Evolutionary conservation across 2,797 vertebrate species (phyloP).

Genomic region (Eptatretus atami): DNA sequence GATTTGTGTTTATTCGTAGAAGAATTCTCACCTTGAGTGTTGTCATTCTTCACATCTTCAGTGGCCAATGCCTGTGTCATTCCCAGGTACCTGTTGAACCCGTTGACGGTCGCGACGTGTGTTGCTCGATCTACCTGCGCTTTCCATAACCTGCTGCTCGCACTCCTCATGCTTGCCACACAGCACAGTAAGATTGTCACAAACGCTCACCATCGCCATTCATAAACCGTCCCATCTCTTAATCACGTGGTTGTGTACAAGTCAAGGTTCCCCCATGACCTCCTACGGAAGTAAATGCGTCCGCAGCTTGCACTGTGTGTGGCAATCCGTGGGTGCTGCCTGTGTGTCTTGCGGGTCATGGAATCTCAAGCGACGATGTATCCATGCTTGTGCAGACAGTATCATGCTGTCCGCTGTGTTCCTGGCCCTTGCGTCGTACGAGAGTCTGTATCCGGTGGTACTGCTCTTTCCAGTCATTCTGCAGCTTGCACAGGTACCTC

Average conservation of each 20-base stretch:
- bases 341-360: too few relatives aligned
- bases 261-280: too few relatives aligned
- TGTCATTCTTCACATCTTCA: neutral
- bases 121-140: constrained; percentile 81
- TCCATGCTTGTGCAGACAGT: constrained; percentile 26
- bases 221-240: too few relatives aligned
- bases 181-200: constrained; percentile 32
- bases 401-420: constrained; percentile 63
- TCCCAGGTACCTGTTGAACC: constrained; percentile 67
- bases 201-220: too few relatives aligned
- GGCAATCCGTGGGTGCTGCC: too few relatives aligned
- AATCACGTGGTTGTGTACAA: too few relatives aligned
- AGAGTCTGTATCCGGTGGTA: constrained; percentile 66
- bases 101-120: constrained; percentile 70
- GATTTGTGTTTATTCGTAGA: neutral
- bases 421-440: constrained; percentile 65
- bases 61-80: constrained; percentile 11
- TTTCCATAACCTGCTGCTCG: constrained; percentile 54
- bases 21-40: neutral
- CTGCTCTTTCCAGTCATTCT: constrained; percentile 56
- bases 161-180: constrained; percentile 57
- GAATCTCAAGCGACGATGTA: neutral
- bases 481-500: constrained; percentile 46
- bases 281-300: too few relatives aligned
- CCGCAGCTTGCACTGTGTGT: too few relatives aligned